Conservation (phyloP, 1,140 invertebrate genomes). For the Chelonus insularis region DNA sequence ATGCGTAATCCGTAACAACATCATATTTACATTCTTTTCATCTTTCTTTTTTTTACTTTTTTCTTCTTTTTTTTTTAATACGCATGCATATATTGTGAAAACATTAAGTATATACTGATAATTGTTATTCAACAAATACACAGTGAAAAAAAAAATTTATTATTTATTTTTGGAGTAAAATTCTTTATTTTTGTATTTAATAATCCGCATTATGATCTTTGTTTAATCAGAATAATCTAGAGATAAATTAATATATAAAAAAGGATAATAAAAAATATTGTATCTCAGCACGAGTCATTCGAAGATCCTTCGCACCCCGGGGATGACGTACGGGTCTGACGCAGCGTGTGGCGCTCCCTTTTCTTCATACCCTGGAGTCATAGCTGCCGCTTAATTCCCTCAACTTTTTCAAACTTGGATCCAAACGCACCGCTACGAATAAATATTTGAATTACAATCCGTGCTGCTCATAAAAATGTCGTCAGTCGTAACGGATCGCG, state of each 20-base stretch:
- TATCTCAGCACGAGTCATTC: conserved; percentile 19
- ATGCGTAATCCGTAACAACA: conserved; percentile 13
- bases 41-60: background rate
- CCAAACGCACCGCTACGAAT: conserved; percentile 47
- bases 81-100: background rate
- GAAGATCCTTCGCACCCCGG: conserved; percentile 39
- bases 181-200: background rate
- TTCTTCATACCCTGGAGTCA: conserved; percentile 11
- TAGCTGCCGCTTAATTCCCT: conserved; percentile 33
- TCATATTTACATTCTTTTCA: conserved; percentile 6
- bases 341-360: conserved; percentile 43
- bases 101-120: background rate
- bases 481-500: conserved; percentile 51
- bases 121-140: too few species aligned
- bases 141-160: too few species aligned
- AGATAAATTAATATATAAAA: background rate
- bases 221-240: background rate
- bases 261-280: background rate
- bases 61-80: background rate
- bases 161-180: too few species aligned
- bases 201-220: background rate
- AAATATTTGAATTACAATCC: conserved; percentile 56
- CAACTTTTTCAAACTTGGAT: conserved; percentile 48
- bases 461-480: conserved; percentile 53
- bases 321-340: conserved; percentile 54